These are phyloP conservation scores for Timema cristinae DNA, from an alignment of 2,888 invertebrate species.

Conservation along the genomic window DNA sequence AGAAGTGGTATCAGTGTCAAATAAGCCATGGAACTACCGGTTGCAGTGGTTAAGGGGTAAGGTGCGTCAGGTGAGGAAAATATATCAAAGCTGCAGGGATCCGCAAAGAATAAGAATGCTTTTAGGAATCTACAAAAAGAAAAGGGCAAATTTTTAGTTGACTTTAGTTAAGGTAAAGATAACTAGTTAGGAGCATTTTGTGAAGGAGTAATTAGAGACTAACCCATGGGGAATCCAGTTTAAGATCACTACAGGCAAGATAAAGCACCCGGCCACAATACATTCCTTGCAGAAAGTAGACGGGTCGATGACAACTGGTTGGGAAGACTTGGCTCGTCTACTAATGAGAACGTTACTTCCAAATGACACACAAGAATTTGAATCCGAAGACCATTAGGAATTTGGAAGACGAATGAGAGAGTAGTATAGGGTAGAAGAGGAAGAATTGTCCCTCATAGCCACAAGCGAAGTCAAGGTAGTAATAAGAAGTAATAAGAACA, in stretches of 20 bases:
- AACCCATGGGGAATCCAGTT: too few species aligned
- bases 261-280: background rate
- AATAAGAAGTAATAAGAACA: background rate
- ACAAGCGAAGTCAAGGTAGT: background rate
- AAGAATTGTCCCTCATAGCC: background rate
- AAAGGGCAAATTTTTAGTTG: background rate
- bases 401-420: background rate
- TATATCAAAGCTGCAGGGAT: background rate
- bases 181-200: background rate
- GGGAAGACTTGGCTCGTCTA: background rate
- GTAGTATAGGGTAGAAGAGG: background rate
- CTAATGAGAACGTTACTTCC: background rate
- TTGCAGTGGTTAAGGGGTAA: background rate
- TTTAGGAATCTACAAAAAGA: background rate
- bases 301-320: too few species aligned
- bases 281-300: background rate
- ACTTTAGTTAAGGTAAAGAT: background rate
- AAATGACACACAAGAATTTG: background rate
- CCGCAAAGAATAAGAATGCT: background rate
- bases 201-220: background rate
- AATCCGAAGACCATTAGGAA: background rate
- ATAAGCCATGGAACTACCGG: background rate
- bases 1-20: background rate
- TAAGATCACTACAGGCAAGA: background rate
- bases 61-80: background rate